phyloP scores from a whole-genome alignment of 2,797 vertebrate genomes.

The Megalops cyprinoides region DNA sequence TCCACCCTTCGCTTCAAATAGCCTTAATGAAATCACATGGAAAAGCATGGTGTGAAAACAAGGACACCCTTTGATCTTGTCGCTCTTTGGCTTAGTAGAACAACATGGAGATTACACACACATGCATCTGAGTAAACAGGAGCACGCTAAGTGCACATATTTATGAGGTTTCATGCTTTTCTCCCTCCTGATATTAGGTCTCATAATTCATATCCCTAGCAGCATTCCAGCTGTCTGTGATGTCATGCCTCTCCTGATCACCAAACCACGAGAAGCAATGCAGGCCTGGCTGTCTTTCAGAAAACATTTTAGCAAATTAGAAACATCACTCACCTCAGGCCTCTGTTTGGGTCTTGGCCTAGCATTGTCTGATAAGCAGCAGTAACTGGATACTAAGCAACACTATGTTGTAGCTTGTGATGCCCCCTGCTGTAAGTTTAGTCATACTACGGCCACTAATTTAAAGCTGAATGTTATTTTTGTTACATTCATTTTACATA shows the following conservation, averaged over 20 bases:
- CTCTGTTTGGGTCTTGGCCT: neutral
- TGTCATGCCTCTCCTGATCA: neutral
- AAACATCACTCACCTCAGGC: neutral
- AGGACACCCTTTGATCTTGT: neutral
- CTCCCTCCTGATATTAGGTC: neutral
- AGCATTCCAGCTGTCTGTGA: neutral
- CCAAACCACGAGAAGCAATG: neutral
- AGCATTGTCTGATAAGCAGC: neutral
- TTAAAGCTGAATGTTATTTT: neutral
- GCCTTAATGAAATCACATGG: neutral
- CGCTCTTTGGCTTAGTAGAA: neutral
- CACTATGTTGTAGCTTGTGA: neutral
- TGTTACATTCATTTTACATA: no score
- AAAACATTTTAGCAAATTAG: constrained; percentile 19
- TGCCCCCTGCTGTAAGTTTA: neutral
- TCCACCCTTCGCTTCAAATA: neutral
- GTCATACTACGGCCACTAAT: neutral
- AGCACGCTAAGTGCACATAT: neutral
- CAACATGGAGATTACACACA: neutral
- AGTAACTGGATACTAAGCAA: neutral
- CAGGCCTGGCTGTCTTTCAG: neutral
- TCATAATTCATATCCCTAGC: neutral
- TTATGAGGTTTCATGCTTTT: neutral
- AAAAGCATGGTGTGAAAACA: neutral
- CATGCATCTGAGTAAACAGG: neutral